Conservation (phyloP, 2,797 vertebrate genomes). For the Eidolon dupreanum region DNA sequence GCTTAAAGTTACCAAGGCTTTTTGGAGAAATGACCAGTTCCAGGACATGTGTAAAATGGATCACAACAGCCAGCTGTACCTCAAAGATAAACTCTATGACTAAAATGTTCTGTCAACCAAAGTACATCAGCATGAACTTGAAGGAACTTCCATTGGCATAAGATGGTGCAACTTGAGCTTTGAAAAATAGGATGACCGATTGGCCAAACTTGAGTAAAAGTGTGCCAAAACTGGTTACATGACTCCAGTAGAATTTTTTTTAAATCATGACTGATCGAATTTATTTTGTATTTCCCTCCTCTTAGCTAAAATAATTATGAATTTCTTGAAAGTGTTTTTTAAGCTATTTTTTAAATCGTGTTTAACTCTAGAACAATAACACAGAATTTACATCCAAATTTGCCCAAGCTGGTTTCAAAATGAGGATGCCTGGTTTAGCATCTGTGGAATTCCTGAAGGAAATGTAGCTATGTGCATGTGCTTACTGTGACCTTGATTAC, state of each 20-base stretch:
- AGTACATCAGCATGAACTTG: neutral
- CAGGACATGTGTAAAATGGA: neutral
- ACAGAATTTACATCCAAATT: no score
- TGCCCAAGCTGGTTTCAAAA: no score
- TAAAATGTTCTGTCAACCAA: neutral
- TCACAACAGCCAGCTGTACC: neutral
- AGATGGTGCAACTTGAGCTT: neutral
- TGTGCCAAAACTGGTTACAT: neutral
- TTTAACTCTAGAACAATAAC: no score
- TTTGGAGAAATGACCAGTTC: neutral
- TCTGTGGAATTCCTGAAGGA: no score
- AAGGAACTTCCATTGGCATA: neutral
- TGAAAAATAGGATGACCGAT: neutral
- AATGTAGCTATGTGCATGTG: no score
- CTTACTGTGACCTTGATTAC: no score
- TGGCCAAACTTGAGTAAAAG: neutral
- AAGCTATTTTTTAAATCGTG: no score
- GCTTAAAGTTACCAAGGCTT: neutral
- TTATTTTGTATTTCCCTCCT: neutral
- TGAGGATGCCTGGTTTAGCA: no score
- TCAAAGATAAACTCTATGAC: neutral
- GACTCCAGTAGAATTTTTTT: neutral
- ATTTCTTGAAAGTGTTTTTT: neutral
- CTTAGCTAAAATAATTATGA: neutral
- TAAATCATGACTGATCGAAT: neutral